phyloP scores from a whole-genome alignment of 2,888 invertebrate genomes.

The Dynastes tityus region DNA sequence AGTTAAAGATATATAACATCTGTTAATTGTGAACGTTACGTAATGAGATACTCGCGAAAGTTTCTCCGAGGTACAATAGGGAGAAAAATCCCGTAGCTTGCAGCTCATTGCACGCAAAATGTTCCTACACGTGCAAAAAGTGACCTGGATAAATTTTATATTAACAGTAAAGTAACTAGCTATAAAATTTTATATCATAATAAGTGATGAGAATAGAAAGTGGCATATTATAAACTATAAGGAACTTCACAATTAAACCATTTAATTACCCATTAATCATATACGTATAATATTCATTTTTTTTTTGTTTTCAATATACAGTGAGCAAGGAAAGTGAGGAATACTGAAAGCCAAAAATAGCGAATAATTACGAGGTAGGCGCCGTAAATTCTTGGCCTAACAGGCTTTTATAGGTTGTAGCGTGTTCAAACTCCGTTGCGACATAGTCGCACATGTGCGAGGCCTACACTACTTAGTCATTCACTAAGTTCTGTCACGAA shows the following conservation, averaged over 20 bases:
- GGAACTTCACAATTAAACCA: constrained; percentile 3
- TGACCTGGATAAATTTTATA: background rate
- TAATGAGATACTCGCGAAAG: constrained; percentile 9
- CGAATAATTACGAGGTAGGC: too few species aligned
- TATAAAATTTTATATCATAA: background rate
- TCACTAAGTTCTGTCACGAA: too few species aligned
- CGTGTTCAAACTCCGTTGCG: too few species aligned
- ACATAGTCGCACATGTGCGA: too few species aligned
- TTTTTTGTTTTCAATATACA: background rate
- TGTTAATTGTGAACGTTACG: constrained; percentile 7
- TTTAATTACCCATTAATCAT: constrained; percentile 16
- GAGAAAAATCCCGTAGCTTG: constrained; percentile 1
- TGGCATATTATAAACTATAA: background rate
- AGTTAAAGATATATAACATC: background rate
- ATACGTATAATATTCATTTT: background rate
- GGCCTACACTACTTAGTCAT: too few species aligned
- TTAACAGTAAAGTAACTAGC: background rate
- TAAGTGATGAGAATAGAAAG: constrained; percentile 17
- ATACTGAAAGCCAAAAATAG: too few species aligned
- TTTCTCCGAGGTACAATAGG: constrained; percentile 1
- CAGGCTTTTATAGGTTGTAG: too few species aligned
- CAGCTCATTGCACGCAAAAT: background rate
- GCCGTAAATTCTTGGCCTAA: too few species aligned
- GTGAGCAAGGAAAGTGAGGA: too few species aligned
- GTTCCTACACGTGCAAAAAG: background rate